These are phyloP conservation scores for Philhelius pedissequus DNA, from an alignment of 2,888 invertebrate species.

Conservation along the genomic window DNA sequence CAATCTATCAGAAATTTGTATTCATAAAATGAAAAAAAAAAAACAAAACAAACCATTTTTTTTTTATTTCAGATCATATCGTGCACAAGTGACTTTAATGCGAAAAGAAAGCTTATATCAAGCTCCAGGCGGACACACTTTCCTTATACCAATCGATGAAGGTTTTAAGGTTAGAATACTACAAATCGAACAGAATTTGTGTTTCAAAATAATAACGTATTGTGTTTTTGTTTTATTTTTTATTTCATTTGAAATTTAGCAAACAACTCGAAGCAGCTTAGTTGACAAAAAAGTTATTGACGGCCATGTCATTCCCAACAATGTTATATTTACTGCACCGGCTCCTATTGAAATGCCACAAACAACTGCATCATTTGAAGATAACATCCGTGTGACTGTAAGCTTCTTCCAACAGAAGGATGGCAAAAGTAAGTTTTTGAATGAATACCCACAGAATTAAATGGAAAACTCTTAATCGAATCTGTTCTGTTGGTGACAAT, in stretches of 20 bases:
- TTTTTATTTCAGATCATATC: constrained; percentile 82
- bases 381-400: constrained; percentile 90
- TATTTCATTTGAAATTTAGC: constrained; percentile 77
- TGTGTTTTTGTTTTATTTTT: background rate
- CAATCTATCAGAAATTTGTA: too few relatives aligned
- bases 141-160: constrained; percentile 94
- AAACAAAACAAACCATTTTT: too few relatives aligned
- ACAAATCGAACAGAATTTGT: background rate
- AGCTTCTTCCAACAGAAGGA: constrained; percentile 87
- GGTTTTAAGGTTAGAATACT: constrained; percentile 86
- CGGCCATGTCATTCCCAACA: constrained; percentile 92
- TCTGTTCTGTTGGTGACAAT: background rate
- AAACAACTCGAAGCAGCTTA: constrained; percentile 84
- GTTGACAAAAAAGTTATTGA: constrained; percentile 92
- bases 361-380: constrained; percentile 89
- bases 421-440: constrained; percentile 82
- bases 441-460: background rate
- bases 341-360: constrained; percentile 87
- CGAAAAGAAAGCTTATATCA: constrained; percentile 88
- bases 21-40: too few relatives aligned
- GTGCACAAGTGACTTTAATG: constrained; percentile 86
- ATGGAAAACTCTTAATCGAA: background rate
- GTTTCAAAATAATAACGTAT: background rate
- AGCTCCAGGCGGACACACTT: constrained; percentile 90
- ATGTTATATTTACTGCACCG: constrained; percentile 92